Percentiles rank a stretch among this genome's conserved stretches.
These are phyloP conservation scores for Oceanodroma leucorhoa DNA, from an alignment of 2,797 vertebrate species.

Conservation along the genomic window DNA sequence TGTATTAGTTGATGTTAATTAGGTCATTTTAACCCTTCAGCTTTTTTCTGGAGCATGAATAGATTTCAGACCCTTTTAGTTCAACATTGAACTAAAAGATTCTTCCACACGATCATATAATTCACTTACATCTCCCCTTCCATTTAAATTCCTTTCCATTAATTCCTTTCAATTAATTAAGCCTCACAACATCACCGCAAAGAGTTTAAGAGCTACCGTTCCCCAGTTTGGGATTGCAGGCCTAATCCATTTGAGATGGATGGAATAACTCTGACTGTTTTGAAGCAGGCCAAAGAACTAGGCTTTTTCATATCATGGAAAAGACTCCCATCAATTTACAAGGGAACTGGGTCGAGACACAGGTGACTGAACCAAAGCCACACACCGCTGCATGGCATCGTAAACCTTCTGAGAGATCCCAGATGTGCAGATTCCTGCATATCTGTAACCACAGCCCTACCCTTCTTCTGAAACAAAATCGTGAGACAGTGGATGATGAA, in stretches of 20 bases:
- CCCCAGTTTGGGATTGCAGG: neutral
- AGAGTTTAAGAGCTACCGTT: neutral
- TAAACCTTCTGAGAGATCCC: neutral
- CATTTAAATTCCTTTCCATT: constrained; percentile 17
- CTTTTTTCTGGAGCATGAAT: constrained; percentile 9
- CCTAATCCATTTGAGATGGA: neutral
- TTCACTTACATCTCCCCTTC: neutral
- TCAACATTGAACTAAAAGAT: neutral
- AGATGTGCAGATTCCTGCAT: neutral
- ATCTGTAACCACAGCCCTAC: neutral
- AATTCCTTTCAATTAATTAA: constrained; percentile 39
- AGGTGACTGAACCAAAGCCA: neutral
- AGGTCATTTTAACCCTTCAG: constrained; percentile 56
- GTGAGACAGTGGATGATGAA: neutral
- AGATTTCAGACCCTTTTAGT: constrained; percentile 16
- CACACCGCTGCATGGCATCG: neutral
- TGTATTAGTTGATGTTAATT: constrained; percentile 35
- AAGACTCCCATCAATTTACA: neutral
- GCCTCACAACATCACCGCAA: neutral
- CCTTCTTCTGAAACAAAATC: constrained; percentile 3
- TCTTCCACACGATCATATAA: neutral
- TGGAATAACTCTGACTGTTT: neutral
- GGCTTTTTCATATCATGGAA: neutral
- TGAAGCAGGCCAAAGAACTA: neutral
- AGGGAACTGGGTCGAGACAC: neutral